These are phyloP conservation scores for Eupithecia subfuscata DNA, from an alignment of 2,888 invertebrate genomes.

Conservation along the genomic window DNA sequence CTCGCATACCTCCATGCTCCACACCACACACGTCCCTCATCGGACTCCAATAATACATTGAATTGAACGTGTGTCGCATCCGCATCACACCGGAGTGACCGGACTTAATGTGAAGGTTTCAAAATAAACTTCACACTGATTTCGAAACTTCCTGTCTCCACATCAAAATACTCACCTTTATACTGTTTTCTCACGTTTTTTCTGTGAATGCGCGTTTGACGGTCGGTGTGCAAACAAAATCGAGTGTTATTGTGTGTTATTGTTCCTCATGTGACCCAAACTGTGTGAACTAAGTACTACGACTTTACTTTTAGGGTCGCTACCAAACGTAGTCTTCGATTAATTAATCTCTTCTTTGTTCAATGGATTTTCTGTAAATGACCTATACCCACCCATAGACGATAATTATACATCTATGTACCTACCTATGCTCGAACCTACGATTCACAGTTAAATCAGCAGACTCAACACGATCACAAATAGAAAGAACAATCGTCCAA, in stretches of 20 bases:
- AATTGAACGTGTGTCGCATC: neutral
- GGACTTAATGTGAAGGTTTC: neutral
- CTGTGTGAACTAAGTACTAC: slow-evolving; percentile 28
- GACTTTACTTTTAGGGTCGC: slow-evolving; percentile 15
- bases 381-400: no score
- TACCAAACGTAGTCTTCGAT: neutral
- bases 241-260: slow-evolving; percentile 27
- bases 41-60: neutral
- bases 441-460: no score
- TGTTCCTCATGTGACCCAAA: slow-evolving; percentile 24
- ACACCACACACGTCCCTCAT: slow-evolving; percentile 2
- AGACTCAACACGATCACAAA: no score
- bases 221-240: slow-evolving; percentile 21
- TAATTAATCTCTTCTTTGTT: no score
- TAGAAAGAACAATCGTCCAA: no score
- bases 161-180: neutral
- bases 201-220: slow-evolving; percentile 19
- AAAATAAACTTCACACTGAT: neutral
- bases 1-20: slow-evolving; percentile 6
- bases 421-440: no score
- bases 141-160: neutral
- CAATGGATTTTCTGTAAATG: no score
- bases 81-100: neutral
- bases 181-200: slow-evolving; percentile 27
- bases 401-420: no score